Evolutionary conservation across 2,797 vertebrate species (phyloP), one percentile per base, ranked within the genome.

Genomic region (Pogoniulus pusillus): DNA sequence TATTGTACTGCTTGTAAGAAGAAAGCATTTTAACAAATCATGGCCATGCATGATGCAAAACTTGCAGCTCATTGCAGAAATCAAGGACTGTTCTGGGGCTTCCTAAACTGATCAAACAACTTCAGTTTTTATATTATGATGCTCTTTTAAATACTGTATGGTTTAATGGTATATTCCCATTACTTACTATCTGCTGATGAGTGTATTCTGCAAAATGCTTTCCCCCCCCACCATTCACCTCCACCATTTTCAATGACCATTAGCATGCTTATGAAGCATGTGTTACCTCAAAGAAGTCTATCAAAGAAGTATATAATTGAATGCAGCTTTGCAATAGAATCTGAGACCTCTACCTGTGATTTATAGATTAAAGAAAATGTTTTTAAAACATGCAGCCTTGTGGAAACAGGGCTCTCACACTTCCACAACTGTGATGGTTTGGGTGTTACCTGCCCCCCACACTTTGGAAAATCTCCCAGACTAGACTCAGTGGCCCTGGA

Each of bases 261-360:
- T 76, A 37, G 43, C 2, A 2, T 26, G 20, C 23, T 75, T 51
- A 54, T 62, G 3, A 13, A 73, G 32, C 57, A 37, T 18, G 9
- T 7, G 10, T 62, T 84, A 39, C 30, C 45, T 82, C 75, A 71
- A 43, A 79, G 49, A 26, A 30, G 53, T 60, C 1, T 1, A 59
- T 79, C 34, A 71, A 43, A 79, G 49, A 26, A 30, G 53, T 60
- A 1, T 1, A 59, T 79, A 34, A 62, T 76, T 69, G 62, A 55
- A 72, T 57, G 30, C 20, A 87, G 35, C 15, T 87, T 85, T 89
- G 10, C 53, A 81, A 73, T 47, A 70, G 37, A 84, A 88, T 34
- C 20, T 58, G 27, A 78, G 30, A 59, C 7, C 18, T 54, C 51
- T 51, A 77, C 55, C 43, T 91, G 27, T 73, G 77, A 62, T 58